Base-by-base conservation (phyloP, 2,797 vertebrate species). In the Poeciliopsis turneri region DNA sequence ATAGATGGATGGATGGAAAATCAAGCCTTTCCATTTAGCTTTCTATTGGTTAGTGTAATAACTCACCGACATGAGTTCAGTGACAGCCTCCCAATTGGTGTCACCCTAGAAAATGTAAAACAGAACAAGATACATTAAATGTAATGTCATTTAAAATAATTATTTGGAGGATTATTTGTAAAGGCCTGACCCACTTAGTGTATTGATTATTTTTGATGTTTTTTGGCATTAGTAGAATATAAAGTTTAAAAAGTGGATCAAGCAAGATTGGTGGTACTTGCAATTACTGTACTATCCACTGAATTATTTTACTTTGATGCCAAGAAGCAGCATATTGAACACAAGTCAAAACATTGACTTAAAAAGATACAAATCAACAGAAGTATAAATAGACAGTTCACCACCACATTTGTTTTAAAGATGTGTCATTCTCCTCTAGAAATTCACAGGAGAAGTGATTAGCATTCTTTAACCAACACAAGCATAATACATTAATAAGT, bases 21-120 rank as follows among this genome's bases (percentile, higher is more conserved):
- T 23, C 43, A 45, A 9, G 12, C 23, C 15, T 45, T 45, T 70
- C 12, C 5, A 23, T 70, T 70, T 15, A 15, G 41, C 41, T 70
- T 12, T 45, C 20, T 43, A 70, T 45, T 45, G 15, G 68, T 28
- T 45, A 7, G 41, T 45, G 41, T n/a, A 16, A 82, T 84, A 89
- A 97, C 97, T 97, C 94, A 99, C 98, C 91, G 90, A 95, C 89
- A 97, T 75, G 73, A 95, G 94, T 84, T 95, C 92, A 76, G 97
- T 97, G 92, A 97, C 95, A 20, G 96, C 96, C 87, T 97, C 97
- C 97, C 97, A 97, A 91, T 98, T 98, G 88, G 94, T 96, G 86
- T 96, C 93, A 82, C 95, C 93, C n/a, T 95, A 33, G 10, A 90
- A 91, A 85, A 90, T 81, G 71, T 81, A 75, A 88, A 79, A 85